Conservation (phyloP, 1,140 invertebrate species). For the Agrilus planipennis region DNA sequence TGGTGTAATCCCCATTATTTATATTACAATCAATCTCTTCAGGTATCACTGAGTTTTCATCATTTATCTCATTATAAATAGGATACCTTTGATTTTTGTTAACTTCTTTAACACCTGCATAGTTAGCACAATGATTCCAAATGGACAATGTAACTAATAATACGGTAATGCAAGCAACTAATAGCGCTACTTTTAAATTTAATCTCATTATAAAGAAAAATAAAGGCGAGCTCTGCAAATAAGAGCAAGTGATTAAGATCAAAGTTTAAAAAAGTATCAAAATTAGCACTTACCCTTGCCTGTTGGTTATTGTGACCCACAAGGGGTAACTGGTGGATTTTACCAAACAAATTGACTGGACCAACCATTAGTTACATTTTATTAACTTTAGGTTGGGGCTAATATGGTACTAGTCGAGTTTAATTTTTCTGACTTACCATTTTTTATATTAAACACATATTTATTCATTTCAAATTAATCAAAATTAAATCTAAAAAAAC, state of each 20-base stretch:
- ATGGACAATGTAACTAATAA: constrained; percentile 39
- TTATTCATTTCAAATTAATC: no score
- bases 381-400: no score
- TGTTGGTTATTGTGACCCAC: constrained; percentile 11
- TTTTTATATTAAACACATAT: no score
- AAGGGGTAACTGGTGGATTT: no score
- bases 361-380: no score
- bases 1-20: constrained; percentile 77
- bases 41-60: constrained; percentile 34
- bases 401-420: no score
- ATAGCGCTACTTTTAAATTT: constrained; percentile 41
- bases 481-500: no score
- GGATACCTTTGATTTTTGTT: no score
- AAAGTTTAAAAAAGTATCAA: neutral
- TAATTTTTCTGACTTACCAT: no score
- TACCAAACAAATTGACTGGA: no score
- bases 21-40: constrained; percentile 83
- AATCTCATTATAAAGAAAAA: constrained; percentile 44
- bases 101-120: constrained; percentile 18
- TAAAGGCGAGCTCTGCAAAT: constrained; percentile 29
- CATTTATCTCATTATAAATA: constrained; percentile 16
- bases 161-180: constrained; percentile 36
- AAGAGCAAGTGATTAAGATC: neutral
- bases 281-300: constrained; percentile 4
- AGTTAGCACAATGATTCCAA: constrained; percentile 43